phyloP scores from a whole-genome alignment of 2,888 invertebrate species.

The Apodemia duryi region DNA sequence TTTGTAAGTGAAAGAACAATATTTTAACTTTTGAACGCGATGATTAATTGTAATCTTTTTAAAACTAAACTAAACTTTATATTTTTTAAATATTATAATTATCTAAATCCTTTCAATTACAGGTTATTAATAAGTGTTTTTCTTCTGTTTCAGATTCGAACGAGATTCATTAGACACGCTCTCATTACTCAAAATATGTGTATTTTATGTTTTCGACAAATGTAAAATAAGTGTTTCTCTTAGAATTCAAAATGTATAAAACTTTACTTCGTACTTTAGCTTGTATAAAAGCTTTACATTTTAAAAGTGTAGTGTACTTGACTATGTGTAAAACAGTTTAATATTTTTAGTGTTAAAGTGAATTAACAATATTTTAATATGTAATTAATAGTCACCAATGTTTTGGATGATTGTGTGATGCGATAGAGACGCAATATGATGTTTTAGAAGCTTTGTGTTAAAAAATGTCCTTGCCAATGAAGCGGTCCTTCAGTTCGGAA shows the following conservation, averaged over 20 bases:
- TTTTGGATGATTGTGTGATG: slow-evolving; percentile 29
- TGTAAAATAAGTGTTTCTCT: not conserved
- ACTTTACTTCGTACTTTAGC: slow-evolving; percentile 12
- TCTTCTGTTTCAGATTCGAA: slow-evolving; percentile 38
- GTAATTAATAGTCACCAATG: not conserved
- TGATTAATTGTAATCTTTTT: no score
- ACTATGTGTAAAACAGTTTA: slow-evolving; percentile 15
- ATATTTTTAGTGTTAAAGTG: not conserved
- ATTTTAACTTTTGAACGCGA: no score
- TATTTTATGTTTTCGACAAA: not conserved
- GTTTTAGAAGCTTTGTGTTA: slow-evolving; percentile 17
- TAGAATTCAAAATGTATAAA: slow-evolving; percentile 16
- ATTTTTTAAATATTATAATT: no score
- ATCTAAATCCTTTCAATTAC: no score
- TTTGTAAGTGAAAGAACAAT: no score
- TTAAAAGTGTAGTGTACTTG: slow-evolving; percentile 6
- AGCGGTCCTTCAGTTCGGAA: slow-evolving; percentile 84
- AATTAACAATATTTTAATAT: slow-evolving; percentile 8
- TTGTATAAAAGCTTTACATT: slow-evolving; percentile 13
- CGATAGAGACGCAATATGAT: slow-evolving; percentile 46
- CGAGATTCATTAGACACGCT: slow-evolving; percentile 10
- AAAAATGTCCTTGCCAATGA: slow-evolving; percentile 74
- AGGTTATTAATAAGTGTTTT: not conserved
- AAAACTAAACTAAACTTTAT: no score
- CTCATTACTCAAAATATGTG: not conserved